Percentiles rank a stretch among this genome's conserved stretches.
These are phyloP conservation scores for Albula goreensis DNA, from an alignment of 2,113 vertebrate genomes.

Conservation along the genomic window DNA sequence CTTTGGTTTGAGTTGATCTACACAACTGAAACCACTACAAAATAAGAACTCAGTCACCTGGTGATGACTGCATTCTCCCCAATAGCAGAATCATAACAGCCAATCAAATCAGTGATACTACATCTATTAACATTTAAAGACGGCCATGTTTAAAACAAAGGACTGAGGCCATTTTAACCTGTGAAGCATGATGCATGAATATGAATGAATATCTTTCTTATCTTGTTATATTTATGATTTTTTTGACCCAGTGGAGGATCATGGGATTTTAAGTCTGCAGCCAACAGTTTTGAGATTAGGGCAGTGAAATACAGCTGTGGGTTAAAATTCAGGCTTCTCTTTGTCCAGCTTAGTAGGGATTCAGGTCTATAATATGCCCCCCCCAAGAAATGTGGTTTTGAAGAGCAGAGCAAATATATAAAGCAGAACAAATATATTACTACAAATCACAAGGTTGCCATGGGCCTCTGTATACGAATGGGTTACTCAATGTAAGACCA, in stretches of 20 bases:
- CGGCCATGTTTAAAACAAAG: neutral
- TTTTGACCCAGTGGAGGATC: neutral
- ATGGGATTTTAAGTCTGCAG: neutral
- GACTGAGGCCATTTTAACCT: neutral
- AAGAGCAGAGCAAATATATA: neutral
- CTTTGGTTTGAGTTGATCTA: neutral
- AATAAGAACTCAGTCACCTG: neutral
- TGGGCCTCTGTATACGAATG: neutral
- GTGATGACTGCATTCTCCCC: neutral
- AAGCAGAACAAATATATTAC: neutral
- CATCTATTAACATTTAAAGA: neutral
- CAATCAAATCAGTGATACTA: neutral
- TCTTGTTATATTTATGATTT: neutral
- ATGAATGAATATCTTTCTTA: neutral
- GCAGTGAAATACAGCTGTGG: neutral
- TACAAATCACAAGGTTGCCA: neutral
- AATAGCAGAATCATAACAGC: neutral
- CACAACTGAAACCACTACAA: neutral
- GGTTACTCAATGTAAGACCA: neutral
- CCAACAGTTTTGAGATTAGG: neutral
- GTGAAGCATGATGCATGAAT: neutral
- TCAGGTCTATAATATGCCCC: no score
- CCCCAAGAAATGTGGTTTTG: neutral
- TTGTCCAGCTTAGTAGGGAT: no score
- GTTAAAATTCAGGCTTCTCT: neutral